Conservation (phyloP, 2,113 vertebrate species). For the Hassar affinis region DNA sequence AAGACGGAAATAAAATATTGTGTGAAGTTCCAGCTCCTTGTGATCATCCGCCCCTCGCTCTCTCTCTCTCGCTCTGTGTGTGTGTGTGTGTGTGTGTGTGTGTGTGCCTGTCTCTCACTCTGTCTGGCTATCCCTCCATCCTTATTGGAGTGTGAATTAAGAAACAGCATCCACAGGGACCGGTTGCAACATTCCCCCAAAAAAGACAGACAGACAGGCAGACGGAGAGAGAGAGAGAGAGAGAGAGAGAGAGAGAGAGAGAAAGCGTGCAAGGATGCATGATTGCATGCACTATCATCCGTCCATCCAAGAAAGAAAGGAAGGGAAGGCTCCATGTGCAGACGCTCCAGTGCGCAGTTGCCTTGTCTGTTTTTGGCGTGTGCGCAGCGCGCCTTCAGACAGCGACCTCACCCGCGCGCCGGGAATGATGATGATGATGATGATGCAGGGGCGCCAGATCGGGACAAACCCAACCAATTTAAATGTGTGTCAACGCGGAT, state of each 20-base stretch:
- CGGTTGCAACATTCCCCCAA: slow-evolving; percentile 57
- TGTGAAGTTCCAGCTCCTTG: slow-evolving; percentile 67
- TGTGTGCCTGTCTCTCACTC: slow-evolving; percentile 43
- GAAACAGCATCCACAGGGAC: slow-evolving; percentile 66
- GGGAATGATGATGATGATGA: slow-evolving; percentile 3
- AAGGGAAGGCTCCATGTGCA: neutral
- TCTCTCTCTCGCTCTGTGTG: no score
- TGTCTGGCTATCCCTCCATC: neutral
- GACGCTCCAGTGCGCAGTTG: slow-evolving; percentile 8
- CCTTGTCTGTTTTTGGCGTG: neutral
- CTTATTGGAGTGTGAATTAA: slow-evolving; percentile 59
- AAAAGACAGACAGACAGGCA: neutral
- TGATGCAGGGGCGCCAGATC: neutral
- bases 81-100: no score
- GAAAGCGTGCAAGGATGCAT: neutral
- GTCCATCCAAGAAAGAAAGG: slow-evolving; percentile 8
- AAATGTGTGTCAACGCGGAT: neutral
- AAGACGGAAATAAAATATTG: slow-evolving; percentile 39
- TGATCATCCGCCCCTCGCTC: slow-evolving; percentile 57
- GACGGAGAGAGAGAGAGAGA: neutral
- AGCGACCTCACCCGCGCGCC: slow-evolving; percentile 54
- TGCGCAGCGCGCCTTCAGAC: slow-evolving; percentile 30
- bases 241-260: neutral
- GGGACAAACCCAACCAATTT: neutral
- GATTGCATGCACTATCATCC: slow-evolving; percentile 9